Base-by-base conservation (phyloP, 2,113 vertebrate genomes). In the Psammodynastes pulverulentus region DNA sequence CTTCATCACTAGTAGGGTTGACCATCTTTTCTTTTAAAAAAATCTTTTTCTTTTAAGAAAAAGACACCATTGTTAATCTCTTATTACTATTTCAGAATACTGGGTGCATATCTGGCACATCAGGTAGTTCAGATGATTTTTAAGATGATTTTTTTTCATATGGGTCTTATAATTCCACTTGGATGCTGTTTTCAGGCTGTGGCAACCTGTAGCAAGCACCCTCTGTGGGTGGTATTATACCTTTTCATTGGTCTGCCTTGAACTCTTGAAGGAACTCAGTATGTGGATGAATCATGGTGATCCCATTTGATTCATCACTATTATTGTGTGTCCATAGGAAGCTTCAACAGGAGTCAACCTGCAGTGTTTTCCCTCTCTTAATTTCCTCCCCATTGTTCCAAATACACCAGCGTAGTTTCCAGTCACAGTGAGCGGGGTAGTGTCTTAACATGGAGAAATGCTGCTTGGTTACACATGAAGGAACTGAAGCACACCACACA, bases 391-490 rank as follows among this genome's bases (percentile, higher is more conserved):
- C 10, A 17, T 26, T 46, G 15, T 84, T 56, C 13, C 24, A 84
- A 29, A 62, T 51, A 17, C 23, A 91, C 46, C 86, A 45, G 29
- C 45, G 53, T 52, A 39, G 43, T 21, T 89, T 23, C 52, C n/a
- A 34, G 8, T 29, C 53, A 51, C n/a, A 1, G 5, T 92, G 54
- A 58, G 43, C 12, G 17, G 49, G 43, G 53, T 29, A 86, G 24
- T 58, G 19, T 4, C 24, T 4, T 58, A 10, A 7, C 45, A 34
- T 1, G 17, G 43, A 45, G 29, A 91, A 85, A 67, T 12, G 26
- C 39, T 89, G 46, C 23, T 62, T 29, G 67, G 29, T 92, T 94
- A 46, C 67, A 92, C 19, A 84, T 91, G 51, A 53, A 86, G 92
- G 89, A 92, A 84, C 43, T 72, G 87, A 90, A 4, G 45, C 52